These are phyloP conservation scores for Drosophila kepulauana DNA, from an alignment of 1,140 invertebrate species.

Conservation along the genomic window DNA sequence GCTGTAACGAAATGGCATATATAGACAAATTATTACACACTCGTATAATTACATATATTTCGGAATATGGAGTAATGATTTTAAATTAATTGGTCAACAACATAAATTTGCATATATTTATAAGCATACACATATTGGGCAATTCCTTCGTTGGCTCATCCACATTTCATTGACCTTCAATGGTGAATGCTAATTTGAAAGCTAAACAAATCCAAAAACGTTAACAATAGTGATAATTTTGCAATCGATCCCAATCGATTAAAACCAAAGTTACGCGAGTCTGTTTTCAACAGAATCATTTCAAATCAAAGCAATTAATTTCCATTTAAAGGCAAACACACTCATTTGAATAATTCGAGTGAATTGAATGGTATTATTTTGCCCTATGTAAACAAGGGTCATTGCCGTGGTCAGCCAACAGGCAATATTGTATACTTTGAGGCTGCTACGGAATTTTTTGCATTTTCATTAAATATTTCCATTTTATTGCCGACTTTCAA, in stretches of 20 bases:
- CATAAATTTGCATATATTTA: slow-evolving; percentile 56
- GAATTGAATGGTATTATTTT: slow-evolving; percentile 16
- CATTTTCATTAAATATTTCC: slow-evolving; percentile 14
- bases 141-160: slow-evolving; percentile 46
- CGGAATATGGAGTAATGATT: slow-evolving; percentile 15
- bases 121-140: slow-evolving; percentile 30
- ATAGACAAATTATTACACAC: slow-evolving; percentile 10
- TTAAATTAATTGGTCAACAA: slow-evolving; percentile 31
- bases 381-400: slow-evolving; percentile 22
- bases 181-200: slow-evolving; percentile 62
- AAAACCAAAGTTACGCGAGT: not conserved
- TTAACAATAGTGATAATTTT: slow-evolving; percentile 31
- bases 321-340: slow-evolving; percentile 4
- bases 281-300: not conserved
- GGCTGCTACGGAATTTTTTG: slow-evolving; percentile 1
- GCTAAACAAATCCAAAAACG: slow-evolving; percentile 57
- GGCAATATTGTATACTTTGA: slow-evolving; percentile 11
- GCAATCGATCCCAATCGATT: slow-evolving; percentile 18
- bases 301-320: slow-evolving; percentile 17
- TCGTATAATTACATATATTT: not conserved
- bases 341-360: slow-evolving; percentile 20
- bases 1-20: slow-evolving; percentile 8
- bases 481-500: slow-evolving; percentile 31
- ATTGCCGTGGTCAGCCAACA: slow-evolving; percentile 1
- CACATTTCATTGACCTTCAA: slow-evolving; percentile 79